These are phyloP conservation scores for Hemistola chrysoprasaria DNA, from an alignment of 2,888 invertebrate genomes.

Conservation along the genomic window DNA sequence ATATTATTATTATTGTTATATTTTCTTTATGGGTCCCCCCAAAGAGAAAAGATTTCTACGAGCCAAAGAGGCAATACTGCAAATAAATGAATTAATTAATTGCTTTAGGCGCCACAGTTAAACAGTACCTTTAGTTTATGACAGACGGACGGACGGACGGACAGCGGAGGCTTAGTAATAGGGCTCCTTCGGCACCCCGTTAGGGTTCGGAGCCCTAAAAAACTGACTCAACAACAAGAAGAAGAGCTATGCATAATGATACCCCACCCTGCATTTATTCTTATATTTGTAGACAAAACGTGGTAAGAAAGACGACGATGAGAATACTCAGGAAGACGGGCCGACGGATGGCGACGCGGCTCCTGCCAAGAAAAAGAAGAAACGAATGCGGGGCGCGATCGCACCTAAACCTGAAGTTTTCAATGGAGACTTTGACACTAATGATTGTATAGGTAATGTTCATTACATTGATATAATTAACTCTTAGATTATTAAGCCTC, in stretches of 20 bases:
- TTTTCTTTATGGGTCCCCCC: too few species aligned
- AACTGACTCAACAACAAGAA: too few species aligned
- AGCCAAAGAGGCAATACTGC: too few species aligned
- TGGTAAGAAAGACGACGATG: conserved; percentile 74
- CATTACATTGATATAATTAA: neutral
- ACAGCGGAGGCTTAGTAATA: too few species aligned
- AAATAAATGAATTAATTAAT: too few species aligned
- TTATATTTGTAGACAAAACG: conserved; percentile 56
- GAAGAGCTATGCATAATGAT: neutral
- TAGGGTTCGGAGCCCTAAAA: too few species aligned
- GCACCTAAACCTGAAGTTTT: conserved; percentile 64
- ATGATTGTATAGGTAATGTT: conserved; percentile 62
- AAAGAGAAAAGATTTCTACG: too few species aligned
- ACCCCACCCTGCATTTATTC: neutral
- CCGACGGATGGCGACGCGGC: conserved; percentile 50
- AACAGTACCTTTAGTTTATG: too few species aligned
- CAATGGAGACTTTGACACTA: conserved; percentile 71
- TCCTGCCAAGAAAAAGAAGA: conserved; percentile 64
- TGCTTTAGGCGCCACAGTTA: too few species aligned
- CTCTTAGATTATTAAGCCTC: neutral
- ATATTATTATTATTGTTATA: conserved; percentile 7
- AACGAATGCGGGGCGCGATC: conserved; percentile 62
- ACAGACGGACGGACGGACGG: too few species aligned
- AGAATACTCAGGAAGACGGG: conserved; percentile 55
- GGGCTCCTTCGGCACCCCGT: too few species aligned